Evolutionary conservation across 2,797 vertebrate species (phyloP).

Genomic region (Falco cherrug): DNA sequence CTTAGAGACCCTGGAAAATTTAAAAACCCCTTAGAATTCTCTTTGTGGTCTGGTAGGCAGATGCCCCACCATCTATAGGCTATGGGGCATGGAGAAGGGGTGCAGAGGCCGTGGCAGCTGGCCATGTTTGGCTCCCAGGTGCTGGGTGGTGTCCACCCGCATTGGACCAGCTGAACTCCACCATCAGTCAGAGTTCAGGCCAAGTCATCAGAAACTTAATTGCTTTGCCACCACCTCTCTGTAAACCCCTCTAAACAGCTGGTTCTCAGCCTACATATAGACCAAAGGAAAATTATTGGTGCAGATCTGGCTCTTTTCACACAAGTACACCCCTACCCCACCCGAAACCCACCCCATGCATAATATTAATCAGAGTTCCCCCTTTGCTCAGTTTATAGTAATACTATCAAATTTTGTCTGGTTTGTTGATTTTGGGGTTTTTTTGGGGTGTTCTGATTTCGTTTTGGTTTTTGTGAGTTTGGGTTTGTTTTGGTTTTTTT

Average conservation of each 20-base stretch:
- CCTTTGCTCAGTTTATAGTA: background rate
- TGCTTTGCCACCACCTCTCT: background rate
- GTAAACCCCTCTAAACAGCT: background rate
- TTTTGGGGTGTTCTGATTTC: too few species aligned
- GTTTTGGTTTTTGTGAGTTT: too few species aligned
- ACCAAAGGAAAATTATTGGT: background rate
- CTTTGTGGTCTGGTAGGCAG: background rate
- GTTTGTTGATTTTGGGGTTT: background rate
- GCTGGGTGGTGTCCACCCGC: background rate
- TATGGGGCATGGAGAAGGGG: background rate
- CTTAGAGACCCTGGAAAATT: background rate
- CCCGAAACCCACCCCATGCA: accelerated
- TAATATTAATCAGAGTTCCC: background rate
- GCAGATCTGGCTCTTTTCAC: background rate
- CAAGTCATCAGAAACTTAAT: background rate
- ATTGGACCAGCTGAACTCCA: background rate
- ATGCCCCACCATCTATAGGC: accelerated
- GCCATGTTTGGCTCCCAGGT: background rate
- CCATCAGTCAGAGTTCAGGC: accelerated
- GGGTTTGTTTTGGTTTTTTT: accelerated
- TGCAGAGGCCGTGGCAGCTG: background rate
- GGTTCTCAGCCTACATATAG: accelerated
- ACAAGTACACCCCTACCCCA: background rate
- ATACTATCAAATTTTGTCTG: background rate
- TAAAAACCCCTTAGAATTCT: background rate